Evolutionary conservation across 2,113 vertebrate genomes (phyloP), one percentile per base, ranked within the genome.

Genomic region (Pyrgilauda ruficollis): DNA sequence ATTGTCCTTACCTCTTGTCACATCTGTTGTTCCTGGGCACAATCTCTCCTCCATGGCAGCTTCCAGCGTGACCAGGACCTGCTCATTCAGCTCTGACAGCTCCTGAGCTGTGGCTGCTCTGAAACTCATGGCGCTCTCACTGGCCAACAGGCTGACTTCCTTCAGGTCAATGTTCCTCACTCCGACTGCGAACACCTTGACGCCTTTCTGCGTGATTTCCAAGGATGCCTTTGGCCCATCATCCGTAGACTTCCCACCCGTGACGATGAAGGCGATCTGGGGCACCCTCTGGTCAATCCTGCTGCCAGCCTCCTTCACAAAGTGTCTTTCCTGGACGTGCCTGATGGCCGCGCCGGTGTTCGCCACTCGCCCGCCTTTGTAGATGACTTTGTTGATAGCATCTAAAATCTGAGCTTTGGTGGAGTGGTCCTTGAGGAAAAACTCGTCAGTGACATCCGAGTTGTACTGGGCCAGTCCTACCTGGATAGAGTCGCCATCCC

Each of bases 391-490:
- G 43, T 78, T 92, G 84, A 99, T 98, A 23, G 98, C 99, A 0
- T 96, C 96, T 2, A 99, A 52, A 72, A 99, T 98, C 58, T 98
- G 94, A 10, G 98, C 92, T 92, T 98, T 99, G 92, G 98, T 97
- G 41, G 97, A 95, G 68, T 97, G 97, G 14, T 99, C 98, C 95
- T 98, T 99, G 67, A 99, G 98, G 97, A 98, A 99, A 96, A 99
- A 99, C 72, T 98, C 98, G 6, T 99, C 99, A 0, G 97, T 99
- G 87, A 99, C 98, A 81, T 99, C 99, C 0, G 98, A 97, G 61
- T 98, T 98, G 97, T 99, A 99, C 89, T 99, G 99, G 23, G 99
- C 99, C 87, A 99, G 88, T 43, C 98, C 99, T 80, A 99, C 98
- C 53, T 96, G 98, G 64, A 99, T 98, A 33, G 98, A 97, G 83